Base-by-base conservation (phyloP, 1,140 invertebrate species). In the Lerema accius region DNA sequence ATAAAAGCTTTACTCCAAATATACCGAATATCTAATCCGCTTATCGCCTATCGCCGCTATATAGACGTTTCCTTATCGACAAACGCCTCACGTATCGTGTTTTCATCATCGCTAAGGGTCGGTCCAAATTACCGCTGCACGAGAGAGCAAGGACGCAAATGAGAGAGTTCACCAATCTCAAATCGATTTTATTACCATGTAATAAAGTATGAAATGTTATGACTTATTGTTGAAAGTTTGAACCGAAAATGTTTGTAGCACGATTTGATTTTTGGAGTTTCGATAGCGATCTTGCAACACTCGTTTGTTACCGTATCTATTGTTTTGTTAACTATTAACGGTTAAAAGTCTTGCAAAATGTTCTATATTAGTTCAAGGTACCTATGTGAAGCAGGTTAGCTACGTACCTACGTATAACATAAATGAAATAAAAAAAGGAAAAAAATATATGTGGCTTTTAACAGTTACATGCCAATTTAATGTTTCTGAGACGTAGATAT, bases 61-160 rank as follows among this genome's bases (percentile, higher is more conserved):
- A 16, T 4, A 13, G 37, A 43, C 19, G 48, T 3, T 39, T 0
- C 56, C 56, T 35, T 6, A 39, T 39, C 14, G 16, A 3, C 55
- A 73, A 59, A 65, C 63, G 49, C 40, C 63, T 63, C 71, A 73
- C 71, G 71, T 78, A 71, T 79, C 66, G 53, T 66, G 64, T 78
- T 78, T 75, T 80, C 76, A 81, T 83, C 73, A 78, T 76, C 63
- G 63, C 46, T 72, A 68, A 74, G 66, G 67, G 68, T 62, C 67
- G 55, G 32, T 50, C 53, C 58, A 71, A 79, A 74, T 74, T 72
- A 63, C 74, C 60, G 14, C 40, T 43, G 16, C 58, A 63, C 48
- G 50, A 50, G 35, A 64, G 14, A 14, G 51, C 43, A 48, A 56
- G 62, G 43, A 64, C 50, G 43, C 40, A 49, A 64, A 56, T 56